Evolutionary conservation across 2,113 vertebrate genomes (phyloP).

Genomic region (Genyomyrus donnyi): DNA sequence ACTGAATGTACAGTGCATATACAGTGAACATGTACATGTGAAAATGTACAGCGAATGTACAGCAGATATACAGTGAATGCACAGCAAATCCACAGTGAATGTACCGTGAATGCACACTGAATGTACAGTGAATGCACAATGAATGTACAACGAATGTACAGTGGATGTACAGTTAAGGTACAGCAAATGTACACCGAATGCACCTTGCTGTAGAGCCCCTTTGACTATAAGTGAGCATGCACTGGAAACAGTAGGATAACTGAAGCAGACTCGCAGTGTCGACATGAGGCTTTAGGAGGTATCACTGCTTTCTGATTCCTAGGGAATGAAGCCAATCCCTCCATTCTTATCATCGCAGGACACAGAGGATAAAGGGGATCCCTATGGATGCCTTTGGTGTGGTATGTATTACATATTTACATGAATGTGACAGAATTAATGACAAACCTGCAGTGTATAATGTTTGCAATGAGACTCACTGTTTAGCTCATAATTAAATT

Average conservation of each 20-base stretch:
- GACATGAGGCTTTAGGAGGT: neutral
- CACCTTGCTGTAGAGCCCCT: neutral
- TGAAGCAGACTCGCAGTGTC: neutral
- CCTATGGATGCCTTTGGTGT: neutral
- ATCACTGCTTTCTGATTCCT: neutral
- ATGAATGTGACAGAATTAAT: neutral
- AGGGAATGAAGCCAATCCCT: neutral
- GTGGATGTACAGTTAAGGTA: too few relatives aligned
- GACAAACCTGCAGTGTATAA: neutral
- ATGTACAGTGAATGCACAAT: neutral
- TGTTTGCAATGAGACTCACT: neutral
- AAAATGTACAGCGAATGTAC: neutral
- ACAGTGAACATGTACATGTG: neutral
- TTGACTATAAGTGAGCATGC: neutral
- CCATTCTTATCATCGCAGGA: neutral
- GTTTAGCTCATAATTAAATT: neutral
- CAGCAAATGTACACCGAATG: neutral
- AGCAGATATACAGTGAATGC: neutral
- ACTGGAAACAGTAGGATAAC: neutral
- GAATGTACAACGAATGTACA: neutral
- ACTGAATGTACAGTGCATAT: conserved; percentile 19
- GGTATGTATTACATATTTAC: neutral
- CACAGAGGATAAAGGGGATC: neutral
- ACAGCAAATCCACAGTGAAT: neutral
- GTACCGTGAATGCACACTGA: neutral